phyloP scores from a whole-genome alignment of 2,888 invertebrate genomes.

The Parnassius orleans region DNA sequence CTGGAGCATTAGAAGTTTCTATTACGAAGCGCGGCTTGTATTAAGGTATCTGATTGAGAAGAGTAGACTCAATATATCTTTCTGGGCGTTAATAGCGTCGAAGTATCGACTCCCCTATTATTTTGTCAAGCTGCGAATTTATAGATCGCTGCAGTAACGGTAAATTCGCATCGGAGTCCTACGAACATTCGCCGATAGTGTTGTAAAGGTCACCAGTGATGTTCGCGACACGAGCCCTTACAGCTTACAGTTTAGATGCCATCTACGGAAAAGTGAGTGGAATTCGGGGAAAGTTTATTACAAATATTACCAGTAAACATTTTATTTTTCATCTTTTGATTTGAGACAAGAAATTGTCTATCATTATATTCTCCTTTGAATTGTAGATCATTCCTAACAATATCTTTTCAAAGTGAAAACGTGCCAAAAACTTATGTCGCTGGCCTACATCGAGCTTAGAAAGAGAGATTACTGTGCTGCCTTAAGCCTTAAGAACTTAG shows the following conservation, averaged over 20 bases:
- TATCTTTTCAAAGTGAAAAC: no score
- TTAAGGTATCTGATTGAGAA: constrained; percentile 79
- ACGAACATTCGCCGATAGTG: constrained; percentile 44
- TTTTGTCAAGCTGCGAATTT: constrained; percentile 79
- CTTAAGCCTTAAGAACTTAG: no score
- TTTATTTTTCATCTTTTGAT: no score
- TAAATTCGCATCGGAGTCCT: constrained; percentile 48
- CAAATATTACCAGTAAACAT: not conserved
- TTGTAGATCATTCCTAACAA: no score
- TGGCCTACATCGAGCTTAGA: no score
- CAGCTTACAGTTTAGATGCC: constrained; percentile 34
- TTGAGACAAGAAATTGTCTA: no score
- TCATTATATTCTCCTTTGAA: no score
- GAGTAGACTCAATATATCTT: constrained; percentile 76
- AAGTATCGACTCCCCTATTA: constrained; percentile 75
- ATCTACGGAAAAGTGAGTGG: constrained; percentile 34
- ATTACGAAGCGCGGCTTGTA: constrained; percentile 55
- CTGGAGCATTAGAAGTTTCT: constrained; percentile 45
- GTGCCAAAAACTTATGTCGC: no score
- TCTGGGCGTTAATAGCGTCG: constrained; percentile 75
- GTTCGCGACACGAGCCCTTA: constrained; percentile 30
- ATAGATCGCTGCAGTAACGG: constrained; percentile 73
- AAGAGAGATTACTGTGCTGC: no score
- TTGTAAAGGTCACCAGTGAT: constrained; percentile 47
- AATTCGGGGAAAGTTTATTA: constrained; percentile 25